Percentiles rank a stretch among this genome's conserved stretches.
Evolutionary conservation across 1,140 invertebrate genomes (phyloP).

Genomic region (Paraescarpia echinospica): DNA sequence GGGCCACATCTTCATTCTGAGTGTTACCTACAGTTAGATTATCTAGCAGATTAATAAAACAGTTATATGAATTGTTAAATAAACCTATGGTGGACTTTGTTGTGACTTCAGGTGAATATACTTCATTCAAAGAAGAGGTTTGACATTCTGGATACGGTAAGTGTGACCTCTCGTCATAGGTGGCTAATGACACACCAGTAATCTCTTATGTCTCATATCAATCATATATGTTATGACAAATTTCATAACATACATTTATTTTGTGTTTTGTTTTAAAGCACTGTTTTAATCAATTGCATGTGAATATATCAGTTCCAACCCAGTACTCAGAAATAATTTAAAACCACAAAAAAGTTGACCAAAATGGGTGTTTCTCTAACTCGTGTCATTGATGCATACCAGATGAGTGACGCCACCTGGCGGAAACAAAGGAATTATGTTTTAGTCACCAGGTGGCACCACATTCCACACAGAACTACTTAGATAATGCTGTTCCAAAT

Average conservation of each 20-base stretch:
- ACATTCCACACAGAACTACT: too few species aligned
- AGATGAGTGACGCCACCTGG: too few species aligned
- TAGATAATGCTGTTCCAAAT: too few species aligned
- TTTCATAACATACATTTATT: neutral
- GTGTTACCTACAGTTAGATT: neutral
- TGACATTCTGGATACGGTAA: conserved; percentile 85
- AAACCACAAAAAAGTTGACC: too few species aligned
- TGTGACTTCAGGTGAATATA: conserved; percentile 68
- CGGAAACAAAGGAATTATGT: too few species aligned
- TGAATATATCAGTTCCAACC: too few species aligned
- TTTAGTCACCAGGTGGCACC: too few species aligned
- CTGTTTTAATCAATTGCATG: too few species aligned
- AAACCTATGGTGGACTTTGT: neutral
- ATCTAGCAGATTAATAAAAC: neutral
- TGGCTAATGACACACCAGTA: neutral
- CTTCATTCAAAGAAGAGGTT: conserved; percentile 82
- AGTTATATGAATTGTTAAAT: neutral
- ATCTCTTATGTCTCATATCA: neutral
- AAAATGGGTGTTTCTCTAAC: too few species aligned
- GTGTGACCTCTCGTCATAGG: conserved; percentile 41
- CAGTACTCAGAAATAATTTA: too few species aligned
- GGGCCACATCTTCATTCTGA: too few species aligned
- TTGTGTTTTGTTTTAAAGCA: neutral
- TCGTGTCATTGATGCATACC: too few species aligned
- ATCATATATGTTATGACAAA: neutral